phyloP scores from a whole-genome alignment of 2,888 invertebrate species.

The Uloborus plumipes region DNA sequence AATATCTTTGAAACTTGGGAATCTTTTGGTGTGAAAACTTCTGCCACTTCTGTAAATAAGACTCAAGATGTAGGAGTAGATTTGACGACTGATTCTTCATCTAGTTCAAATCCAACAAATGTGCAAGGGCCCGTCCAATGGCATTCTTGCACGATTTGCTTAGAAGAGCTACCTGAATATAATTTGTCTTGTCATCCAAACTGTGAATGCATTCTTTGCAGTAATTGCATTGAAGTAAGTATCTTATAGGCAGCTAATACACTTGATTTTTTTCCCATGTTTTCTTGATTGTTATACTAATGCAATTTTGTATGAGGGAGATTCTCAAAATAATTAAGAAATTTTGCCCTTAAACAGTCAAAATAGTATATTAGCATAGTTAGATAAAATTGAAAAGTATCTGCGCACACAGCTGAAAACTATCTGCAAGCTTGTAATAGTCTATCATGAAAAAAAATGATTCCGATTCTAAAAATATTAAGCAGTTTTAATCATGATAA shows the following conservation, averaged over 20 bases:
- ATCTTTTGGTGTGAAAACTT: conserved; percentile 5
- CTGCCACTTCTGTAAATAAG: conserved; percentile 19
- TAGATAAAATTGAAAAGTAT: too few species aligned
- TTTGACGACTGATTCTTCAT: conserved; percentile 2
- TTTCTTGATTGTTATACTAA: not conserved
- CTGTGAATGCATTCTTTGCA: conserved; percentile 76
- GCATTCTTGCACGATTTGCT: conserved; percentile 76
- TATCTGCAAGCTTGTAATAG: too few species aligned
- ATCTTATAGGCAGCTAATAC: not conserved
- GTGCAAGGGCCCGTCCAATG: conserved; percentile 67
- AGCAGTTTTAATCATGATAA: too few species aligned
- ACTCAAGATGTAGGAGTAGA: conserved; percentile 9
- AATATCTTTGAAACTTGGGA: conserved; percentile 8
- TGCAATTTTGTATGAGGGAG: too few species aligned
- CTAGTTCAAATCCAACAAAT: too few species aligned
- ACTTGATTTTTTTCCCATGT: not conserved
- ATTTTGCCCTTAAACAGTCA: too few species aligned
- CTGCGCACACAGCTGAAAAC: too few species aligned
- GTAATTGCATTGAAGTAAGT: conserved; percentile 76
- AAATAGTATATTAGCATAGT: too few species aligned
- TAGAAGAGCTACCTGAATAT: conserved; percentile 75
- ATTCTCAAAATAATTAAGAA: too few species aligned
- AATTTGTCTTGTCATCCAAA: conserved; percentile 75
- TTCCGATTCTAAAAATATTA: too few species aligned
- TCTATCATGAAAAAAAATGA: too few species aligned